phyloP scores from a whole-genome alignment of 1,140 invertebrate genomes.

The Lethrus apterus region DNA sequence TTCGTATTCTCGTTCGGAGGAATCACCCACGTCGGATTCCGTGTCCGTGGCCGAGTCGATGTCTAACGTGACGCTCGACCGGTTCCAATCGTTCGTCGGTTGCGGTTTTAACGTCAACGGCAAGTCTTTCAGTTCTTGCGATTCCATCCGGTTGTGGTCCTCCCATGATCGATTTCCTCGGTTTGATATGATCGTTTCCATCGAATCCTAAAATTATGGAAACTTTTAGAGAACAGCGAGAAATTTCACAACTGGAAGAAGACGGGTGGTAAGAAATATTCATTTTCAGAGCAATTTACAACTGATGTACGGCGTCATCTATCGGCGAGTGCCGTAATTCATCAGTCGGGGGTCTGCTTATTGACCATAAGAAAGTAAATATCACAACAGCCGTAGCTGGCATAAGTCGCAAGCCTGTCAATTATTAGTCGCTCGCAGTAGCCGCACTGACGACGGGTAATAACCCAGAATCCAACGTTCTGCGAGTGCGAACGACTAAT shows the following conservation, averaged over 20 bases:
- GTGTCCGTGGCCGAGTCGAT: constrained; percentile 46
- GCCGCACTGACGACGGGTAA: too few relatives aligned
- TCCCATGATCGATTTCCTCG: constrained; percentile 44
- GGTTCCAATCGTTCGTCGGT: constrained; percentile 27
- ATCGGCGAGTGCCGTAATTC: too few relatives aligned
- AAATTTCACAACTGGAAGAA: background rate
- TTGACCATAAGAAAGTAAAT: too few relatives aligned
- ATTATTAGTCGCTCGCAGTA: too few relatives aligned
- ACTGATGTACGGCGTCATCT: too few relatives aligned
- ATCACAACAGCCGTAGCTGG: too few relatives aligned
- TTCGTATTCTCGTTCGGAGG: constrained; percentile 25
- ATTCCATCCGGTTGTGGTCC: constrained; percentile 51
- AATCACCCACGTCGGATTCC: constrained; percentile 21
- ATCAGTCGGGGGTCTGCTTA: too few relatives aligned
- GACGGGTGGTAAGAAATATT: too few relatives aligned
- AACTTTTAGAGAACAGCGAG: background rate
- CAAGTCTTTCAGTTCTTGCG: constrained; percentile 48
- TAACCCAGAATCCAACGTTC: too few relatives aligned
- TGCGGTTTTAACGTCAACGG: constrained; percentile 43
- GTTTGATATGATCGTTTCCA: constrained; percentile 36
- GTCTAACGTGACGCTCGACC: constrained; percentile 43
- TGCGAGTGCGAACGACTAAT: too few relatives aligned
- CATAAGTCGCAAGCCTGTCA: too few relatives aligned
- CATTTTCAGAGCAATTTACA: too few relatives aligned
- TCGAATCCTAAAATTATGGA: constrained; percentile 35